Evolutionary conservation across 2,113 vertebrate species (phyloP).

Genomic region (Mus spicilegus): DNA sequence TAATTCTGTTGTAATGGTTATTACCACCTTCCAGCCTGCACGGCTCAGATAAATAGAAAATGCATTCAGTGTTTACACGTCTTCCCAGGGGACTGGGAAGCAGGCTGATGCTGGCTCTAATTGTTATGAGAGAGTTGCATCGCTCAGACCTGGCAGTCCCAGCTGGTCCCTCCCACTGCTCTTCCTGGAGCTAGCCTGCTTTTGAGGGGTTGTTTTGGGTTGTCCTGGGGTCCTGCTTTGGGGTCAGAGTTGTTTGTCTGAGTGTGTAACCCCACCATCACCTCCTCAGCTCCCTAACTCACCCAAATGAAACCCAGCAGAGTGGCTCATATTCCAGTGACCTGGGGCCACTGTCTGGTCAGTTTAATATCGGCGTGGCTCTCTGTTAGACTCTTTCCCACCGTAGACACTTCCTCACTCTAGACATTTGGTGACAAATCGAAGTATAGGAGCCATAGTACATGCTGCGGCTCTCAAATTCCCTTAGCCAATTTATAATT

Average conservation of each 20-base stretch:
- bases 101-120: background rate
- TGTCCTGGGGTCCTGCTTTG: background rate
- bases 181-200: background rate
- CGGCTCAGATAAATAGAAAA: background rate
- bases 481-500: slow-evolving; percentile 61
- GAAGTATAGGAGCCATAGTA: background rate
- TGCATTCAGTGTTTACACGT: background rate
- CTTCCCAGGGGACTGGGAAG: background rate
- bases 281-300: background rate
- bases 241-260: slow-evolving; percentile 28
- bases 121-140: background rate
- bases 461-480: background rate
- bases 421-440: slow-evolving; percentile 48
- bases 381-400: background rate
- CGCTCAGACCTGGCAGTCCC: background rate
- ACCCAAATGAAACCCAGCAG: background rate
- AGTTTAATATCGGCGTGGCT: background rate
- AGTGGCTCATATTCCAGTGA: background rate
- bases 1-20: background rate
- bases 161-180: background rate
- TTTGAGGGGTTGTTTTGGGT: background rate
- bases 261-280: background rate
- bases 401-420: background rate
- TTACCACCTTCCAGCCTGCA: background rate
- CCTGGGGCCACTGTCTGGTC: slow-evolving; percentile 22